Conservation (phyloP, 2,888 invertebrate species). For the Philereme vetulata region DNA sequence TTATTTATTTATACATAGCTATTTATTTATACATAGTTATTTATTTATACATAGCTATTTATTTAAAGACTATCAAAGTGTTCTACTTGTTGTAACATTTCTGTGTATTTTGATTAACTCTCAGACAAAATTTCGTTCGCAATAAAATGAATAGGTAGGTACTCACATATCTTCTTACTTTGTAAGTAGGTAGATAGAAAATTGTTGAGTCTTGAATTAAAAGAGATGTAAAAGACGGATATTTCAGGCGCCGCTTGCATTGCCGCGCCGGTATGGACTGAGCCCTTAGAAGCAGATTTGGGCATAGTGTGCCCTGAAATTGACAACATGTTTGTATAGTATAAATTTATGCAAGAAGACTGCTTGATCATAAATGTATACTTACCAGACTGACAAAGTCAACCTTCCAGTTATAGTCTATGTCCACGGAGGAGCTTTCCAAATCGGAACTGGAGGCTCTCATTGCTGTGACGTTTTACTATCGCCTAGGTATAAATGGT, state of each 20-base stretch:
- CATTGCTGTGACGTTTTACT: conserved; percentile 52
- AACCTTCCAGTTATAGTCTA: conserved; percentile 50
- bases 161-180: too few species aligned
- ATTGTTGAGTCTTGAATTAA: too few species aligned
- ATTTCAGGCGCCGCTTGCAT: conserved; percentile 50
- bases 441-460: conserved; percentile 44
- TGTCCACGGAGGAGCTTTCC: conserved; percentile 53
- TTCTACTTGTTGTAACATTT: too few species aligned
- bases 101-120: too few species aligned
- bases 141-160: too few species aligned
- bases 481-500: conserved; percentile 52
- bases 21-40: too few species aligned
- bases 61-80: too few species aligned
- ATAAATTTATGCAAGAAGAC: conserved; percentile 47
- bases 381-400: conserved; percentile 51
- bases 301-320: conserved; percentile 45
- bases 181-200: too few species aligned
- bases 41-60: too few species aligned
- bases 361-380: conserved; percentile 67
- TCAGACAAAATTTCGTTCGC: too few species aligned
- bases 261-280: conserved; percentile 47
- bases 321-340: not conserved
- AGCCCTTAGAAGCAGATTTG: conserved; percentile 44
- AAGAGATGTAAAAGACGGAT: too few species aligned
- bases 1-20: too few species aligned